Evolutionary conservation across 1,140 invertebrate genomes (phyloP).

Genomic region (Pissodes strobi): DNA sequence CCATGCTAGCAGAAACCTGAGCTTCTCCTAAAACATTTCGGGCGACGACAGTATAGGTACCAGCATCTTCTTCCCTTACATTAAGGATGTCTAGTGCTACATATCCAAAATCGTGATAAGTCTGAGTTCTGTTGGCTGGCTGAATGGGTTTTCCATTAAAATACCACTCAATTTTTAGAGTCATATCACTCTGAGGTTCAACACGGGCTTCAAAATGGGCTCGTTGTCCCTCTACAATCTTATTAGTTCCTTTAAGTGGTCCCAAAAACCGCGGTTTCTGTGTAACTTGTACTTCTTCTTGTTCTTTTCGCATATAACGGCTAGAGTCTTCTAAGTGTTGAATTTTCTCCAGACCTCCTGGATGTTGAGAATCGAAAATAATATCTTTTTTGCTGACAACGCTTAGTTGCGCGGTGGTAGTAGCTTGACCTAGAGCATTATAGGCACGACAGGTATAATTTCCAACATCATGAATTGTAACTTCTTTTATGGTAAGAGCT

Average conservation of each 20-base stretch:
- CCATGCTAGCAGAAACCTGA: slow-evolving; percentile 77
- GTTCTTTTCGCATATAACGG: slow-evolving; percentile 64
- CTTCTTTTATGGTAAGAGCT: slow-evolving; percentile 92
- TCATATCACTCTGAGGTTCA: slow-evolving; percentile 89
- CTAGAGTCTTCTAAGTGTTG: slow-evolving; percentile 85
- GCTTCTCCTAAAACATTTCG: slow-evolving; percentile 86
- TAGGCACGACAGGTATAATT: slow-evolving; percentile 88
- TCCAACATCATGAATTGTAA: slow-evolving; percentile 88
- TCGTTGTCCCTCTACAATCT: slow-evolving; percentile 93
- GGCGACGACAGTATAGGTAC: slow-evolving; percentile 87
- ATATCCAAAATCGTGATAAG: slow-evolving; percentile 94
- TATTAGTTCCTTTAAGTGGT: slow-evolving; percentile 86
- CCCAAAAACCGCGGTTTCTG: slow-evolving; percentile 84
- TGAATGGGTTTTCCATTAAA: slow-evolving; percentile 85
- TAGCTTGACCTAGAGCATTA: slow-evolving; percentile 86
- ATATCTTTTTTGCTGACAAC: slow-evolving; percentile 86
- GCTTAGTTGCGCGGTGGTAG: slow-evolving; percentile 84
- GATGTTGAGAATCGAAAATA: slow-evolving; percentile 84
- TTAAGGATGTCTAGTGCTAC: slow-evolving; percentile 91
- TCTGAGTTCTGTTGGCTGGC: slow-evolving; percentile 85
- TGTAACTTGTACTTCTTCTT: slow-evolving; percentile 76
- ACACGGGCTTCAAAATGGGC: slow-evolving; percentile 96
- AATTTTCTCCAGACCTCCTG: slow-evolving; percentile 85
- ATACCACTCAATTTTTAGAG: slow-evolving; percentile 88
- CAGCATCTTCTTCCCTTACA: slow-evolving; percentile 83